Percentiles rank a stretch among this genome's conserved stretches.
These are phyloP conservation scores for Ataeniobius toweri DNA, from an alignment of 2,797 vertebrate genomes.

Conservation along the genomic window DNA sequence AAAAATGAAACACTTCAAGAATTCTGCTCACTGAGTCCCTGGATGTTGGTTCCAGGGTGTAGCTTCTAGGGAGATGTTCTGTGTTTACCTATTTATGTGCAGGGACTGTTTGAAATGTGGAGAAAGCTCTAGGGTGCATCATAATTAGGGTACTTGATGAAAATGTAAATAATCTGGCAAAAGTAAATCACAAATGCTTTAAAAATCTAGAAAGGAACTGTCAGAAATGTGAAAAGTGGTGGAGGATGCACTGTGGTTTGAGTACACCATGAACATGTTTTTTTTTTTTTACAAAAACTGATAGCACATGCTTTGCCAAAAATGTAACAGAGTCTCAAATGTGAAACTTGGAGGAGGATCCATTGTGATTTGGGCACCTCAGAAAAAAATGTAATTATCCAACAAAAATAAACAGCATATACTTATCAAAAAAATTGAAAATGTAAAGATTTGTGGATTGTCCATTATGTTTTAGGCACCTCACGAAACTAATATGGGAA, in stretches of 20 bases:
- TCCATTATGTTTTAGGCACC: neutral
- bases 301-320: neutral
- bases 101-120: neutral
- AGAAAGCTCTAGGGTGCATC: too few relatives aligned
- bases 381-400: neutral
- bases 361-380: neutral
- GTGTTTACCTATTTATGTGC: neutral
- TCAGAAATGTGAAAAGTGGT: neutral
- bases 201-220: neutral
- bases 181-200: neutral
- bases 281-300: neutral
- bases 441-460: neutral
- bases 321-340: neutral
- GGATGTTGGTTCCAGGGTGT: neutral
- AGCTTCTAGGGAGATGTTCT: neutral
- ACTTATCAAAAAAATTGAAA: neutral
- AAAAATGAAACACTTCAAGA: neutral
- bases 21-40: too few relatives aligned
- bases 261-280: neutral
- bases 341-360: neutral
- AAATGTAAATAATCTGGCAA: neutral
- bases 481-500: neutral
- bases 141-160: neutral
- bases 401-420: neutral
- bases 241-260: neutral